Conservation (phyloP, 2,888 invertebrate species). For the Mythimna vitellina region DNA sequence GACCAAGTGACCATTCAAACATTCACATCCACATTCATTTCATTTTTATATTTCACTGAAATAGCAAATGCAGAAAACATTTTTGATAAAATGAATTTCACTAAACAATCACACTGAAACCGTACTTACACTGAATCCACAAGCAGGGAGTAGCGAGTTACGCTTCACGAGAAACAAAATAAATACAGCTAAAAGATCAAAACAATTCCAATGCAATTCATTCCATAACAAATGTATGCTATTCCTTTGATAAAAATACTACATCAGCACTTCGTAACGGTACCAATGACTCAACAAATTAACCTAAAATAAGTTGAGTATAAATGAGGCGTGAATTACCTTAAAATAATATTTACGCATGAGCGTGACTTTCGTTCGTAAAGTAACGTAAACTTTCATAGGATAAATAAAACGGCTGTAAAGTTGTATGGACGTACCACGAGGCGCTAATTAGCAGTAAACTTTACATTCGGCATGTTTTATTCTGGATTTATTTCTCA, state of each 20-base stretch:
- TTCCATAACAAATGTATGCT: slow-evolving; percentile 31
- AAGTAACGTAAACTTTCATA: slow-evolving; percentile 42
- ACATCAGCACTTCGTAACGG: slow-evolving; percentile 28
- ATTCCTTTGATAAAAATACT: slow-evolving; percentile 51
- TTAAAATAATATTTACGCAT: slow-evolving; percentile 39
- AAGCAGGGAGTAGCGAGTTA: slow-evolving; percentile 33
- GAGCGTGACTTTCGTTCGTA: slow-evolving; percentile 36
- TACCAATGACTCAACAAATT: slow-evolving; percentile 23
- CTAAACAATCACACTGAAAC: slow-evolving; percentile 39
- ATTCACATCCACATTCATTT: too few species aligned
- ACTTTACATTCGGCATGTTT: slow-evolving; percentile 38
- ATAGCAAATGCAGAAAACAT: slow-evolving; percentile 19
- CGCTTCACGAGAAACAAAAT: slow-evolving; percentile 39
- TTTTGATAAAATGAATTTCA: slow-evolving; percentile 27
- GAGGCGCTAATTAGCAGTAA: slow-evolving; percentile 46
- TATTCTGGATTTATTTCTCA: slow-evolving; percentile 38
- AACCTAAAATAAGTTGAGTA: slow-evolving; percentile 29
- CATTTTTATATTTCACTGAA: slow-evolving; percentile 6
- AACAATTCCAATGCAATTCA: slow-evolving; percentile 29
- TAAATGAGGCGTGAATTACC: slow-evolving; percentile 32
- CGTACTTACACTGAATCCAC: slow-evolving; percentile 29
- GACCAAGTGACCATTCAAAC: neutral
- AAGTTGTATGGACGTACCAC: slow-evolving; percentile 36
- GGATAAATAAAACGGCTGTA: slow-evolving; percentile 54
- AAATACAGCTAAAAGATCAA: slow-evolving; percentile 51